Evolutionary conservation across 2,888 invertebrate species (phyloP).

Genomic region (Lepeophtheirus nordmannii): DNA sequence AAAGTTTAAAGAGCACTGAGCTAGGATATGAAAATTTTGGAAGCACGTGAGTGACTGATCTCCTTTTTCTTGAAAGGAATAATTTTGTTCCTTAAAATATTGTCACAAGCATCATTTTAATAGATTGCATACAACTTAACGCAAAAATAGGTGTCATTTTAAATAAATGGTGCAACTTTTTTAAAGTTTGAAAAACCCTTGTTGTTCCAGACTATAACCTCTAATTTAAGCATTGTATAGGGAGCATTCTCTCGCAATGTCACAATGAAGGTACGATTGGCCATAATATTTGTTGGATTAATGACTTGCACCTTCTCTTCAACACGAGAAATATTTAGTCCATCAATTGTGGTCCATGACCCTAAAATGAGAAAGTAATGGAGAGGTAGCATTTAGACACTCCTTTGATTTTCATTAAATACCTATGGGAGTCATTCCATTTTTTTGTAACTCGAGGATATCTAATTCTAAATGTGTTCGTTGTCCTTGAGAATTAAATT

Average conservation of each 20-base stretch:
- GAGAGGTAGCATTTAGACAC: not conserved
- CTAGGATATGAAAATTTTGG: too few species aligned
- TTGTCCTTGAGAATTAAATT: slow-evolving; percentile 84
- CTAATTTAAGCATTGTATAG: slow-evolving; percentile 36
- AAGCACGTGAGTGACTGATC: too few species aligned
- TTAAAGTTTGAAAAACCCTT: too few species aligned
- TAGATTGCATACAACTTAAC: too few species aligned
- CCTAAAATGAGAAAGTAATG: slow-evolving; percentile 15
- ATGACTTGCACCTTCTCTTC: slow-evolving; percentile 43
- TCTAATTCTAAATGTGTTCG: slow-evolving; percentile 78
- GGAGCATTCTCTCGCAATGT: slow-evolving; percentile 39
- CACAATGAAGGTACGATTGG: slow-evolving; percentile 73
- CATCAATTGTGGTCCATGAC: slow-evolving; percentile 25
- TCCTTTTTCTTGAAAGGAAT: too few species aligned
- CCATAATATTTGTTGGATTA: slow-evolving; percentile 17
- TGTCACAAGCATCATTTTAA: too few species aligned
- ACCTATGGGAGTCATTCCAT: not conserved
- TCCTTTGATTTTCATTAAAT: not conserved
- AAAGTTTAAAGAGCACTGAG: too few species aligned
- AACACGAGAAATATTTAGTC: slow-evolving; percentile 34
- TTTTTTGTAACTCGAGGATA: slow-evolving; percentile 55
- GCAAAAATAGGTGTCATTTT: too few species aligned
- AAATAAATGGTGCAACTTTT: too few species aligned
- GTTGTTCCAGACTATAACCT: slow-evolving; percentile 22
- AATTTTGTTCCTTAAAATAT: too few species aligned